Base-by-base conservation (phyloP, 2,113 vertebrate genomes). In the Lagopus leucura region DNA sequence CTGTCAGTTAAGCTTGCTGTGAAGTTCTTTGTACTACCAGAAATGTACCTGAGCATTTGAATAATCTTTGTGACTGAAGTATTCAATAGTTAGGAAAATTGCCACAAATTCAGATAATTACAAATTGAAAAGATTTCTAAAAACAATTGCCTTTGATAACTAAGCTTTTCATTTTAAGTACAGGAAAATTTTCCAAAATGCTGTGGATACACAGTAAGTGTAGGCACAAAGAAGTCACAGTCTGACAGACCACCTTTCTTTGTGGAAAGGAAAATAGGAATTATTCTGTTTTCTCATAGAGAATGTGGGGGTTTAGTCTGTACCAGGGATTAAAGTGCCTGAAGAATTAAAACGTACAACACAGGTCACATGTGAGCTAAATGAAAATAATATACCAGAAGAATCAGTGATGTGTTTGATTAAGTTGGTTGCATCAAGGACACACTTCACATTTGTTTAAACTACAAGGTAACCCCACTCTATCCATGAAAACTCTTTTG, bases 331-430 rank as follows among this genome's bases (percentile, higher is more conserved):
- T 88, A 91, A 73, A 89, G 19, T 66, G 95, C 76, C 86, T 72
- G 78, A 95, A 90, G 94, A 94, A 93, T 93, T 96, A 89, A 96
- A 95, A 96, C 0, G 17, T 89, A 92, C 86, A 96, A 95, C 82
- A 63, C 75, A 89, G 57, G 61, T 84, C 84, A 92, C 48, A 54
- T 58, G 66, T 66, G 63, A 90, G 70, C 82, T 91, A 94, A 92
- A 96, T 88, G 76, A 92, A 95, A 96, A 96, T 80, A 91, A 93
- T 92, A 88, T 64, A 79, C 72, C 73, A 54, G 85, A 50, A 72
- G 76, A 90, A 84, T 93, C 82, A 84, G 82, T 90, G 78, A 92
- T 93, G 89, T 94, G 87, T 95, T 97, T 96, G 87, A 94, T 96
- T 96, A 96, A 95, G 93, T 74, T 88, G 73, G 78, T 93, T 88